Evolutionary conservation across 2,888 invertebrate genomes (phyloP), one percentile per base, ranked within the genome.

Genomic region (Tenthredo scrophulariae): DNA sequence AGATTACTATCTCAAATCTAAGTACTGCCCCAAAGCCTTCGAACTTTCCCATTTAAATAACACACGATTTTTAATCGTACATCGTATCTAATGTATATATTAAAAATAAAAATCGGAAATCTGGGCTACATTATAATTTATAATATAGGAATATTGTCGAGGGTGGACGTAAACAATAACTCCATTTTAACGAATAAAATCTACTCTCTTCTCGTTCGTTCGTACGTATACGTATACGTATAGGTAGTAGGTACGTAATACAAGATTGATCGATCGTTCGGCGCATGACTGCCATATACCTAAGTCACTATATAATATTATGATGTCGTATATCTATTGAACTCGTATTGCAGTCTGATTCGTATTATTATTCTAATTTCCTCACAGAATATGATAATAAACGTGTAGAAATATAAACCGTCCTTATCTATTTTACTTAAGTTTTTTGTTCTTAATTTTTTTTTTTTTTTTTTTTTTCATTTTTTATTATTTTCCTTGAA

Each of bases 231-330:
- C 5, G 37, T 70, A 33, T 70, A 70, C 22, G 67, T 67, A 67
- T 4, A 15, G 33, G 29, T 10, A 0, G 70, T 33, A 72, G 37
- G n/a, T 37, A 40, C 15, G 70, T 72, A 72, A n/a, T 75, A 26
- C 26, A 54, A 77, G 77, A 77, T 75, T 77, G 77, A 77, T 77
- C 77, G 77, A 50, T 7, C 77, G 77, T 77, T 77, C 77, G 77
- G 77, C 77, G 77, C 77, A 77, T 77, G 77, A 77, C 77, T 29
- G 54, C 77, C n/a, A 33, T 67, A 50, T 50, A 50, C 18, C 50
- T 50, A 18, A n/a, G 18, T 33, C 15, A 43, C n/a, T 77, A 50
- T 18, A 46, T 33, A 7, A 22, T 26, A 18, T n/a, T 40, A 72
- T 37, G 72, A 62, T 62, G 62, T 62, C 58, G 58, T 22, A 58